Conservation (phyloP, 2,888 invertebrate genomes). For the Macropis europaea region DNA sequence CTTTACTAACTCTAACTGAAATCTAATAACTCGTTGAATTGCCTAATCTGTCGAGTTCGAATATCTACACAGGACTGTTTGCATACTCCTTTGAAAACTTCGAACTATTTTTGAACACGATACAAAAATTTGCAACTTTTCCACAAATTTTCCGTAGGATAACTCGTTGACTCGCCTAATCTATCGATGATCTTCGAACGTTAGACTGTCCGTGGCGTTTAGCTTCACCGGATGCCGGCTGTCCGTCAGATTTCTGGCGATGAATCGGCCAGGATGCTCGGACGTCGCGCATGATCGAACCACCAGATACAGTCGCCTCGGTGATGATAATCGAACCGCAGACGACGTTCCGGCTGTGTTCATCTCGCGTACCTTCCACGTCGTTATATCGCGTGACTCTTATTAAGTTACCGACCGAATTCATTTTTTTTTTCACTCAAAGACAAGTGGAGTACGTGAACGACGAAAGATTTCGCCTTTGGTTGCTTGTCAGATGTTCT, state of each 20-base stretch:
- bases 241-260: constrained; percentile 52
- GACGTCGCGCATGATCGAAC: constrained; percentile 41
- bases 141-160: constrained; percentile 4
- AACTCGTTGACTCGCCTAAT: constrained; percentile 40
- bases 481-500: no score
- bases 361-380: background rate
- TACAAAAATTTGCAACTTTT: no score
- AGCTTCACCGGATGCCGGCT: constrained; percentile 42
- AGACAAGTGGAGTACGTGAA: no score
- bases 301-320: constrained; percentile 31
- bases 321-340: constrained; percentile 64
- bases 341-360: constrained; percentile 55
- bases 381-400: background rate
- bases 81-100: no score
- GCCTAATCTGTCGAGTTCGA: no score
- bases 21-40: no score
- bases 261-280: constrained; percentile 38
- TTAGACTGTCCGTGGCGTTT: constrained; percentile 42
- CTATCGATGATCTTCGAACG: constrained; percentile 38
- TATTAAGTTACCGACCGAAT: background rate
- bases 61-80: no score
- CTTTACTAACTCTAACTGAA: no score
- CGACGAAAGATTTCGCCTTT: background rate
- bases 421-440: no score
- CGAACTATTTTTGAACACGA: no score